Percentiles rank a stretch among this genome's conserved stretches.
phyloP scores from a whole-genome alignment of 2,113 vertebrate genomes.

The Pao palembangensis region DNA sequence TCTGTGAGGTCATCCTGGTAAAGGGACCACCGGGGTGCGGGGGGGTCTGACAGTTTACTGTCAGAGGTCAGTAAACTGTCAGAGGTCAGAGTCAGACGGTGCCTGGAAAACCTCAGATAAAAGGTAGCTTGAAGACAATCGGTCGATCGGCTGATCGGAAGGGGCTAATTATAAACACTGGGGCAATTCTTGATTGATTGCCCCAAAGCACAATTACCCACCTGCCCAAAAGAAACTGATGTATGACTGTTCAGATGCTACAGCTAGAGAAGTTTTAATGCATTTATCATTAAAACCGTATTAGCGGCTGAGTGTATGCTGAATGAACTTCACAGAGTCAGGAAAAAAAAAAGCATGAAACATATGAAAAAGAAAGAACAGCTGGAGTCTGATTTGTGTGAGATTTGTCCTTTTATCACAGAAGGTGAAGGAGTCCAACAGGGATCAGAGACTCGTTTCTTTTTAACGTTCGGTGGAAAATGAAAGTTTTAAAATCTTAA shows the following conservation, averaged over 20 bases:
- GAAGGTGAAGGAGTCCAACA: conserved; percentile 32
- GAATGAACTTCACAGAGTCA: conserved; percentile 19
- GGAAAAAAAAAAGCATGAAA: conserved; percentile 25
- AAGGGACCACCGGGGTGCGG: conserved; percentile 4
- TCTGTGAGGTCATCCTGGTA: conserved; percentile 28
- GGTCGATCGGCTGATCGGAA: conserved; percentile 39
- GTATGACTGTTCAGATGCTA: conserved; percentile 46
- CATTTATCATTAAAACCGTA: conserved; percentile 42
- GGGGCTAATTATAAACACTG: conserved; percentile 45
- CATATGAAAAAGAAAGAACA: conserved; percentile 5
- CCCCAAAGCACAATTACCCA: conserved; percentile 52
- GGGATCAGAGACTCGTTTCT: no score
- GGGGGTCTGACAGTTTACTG: no score
- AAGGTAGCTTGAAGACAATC: conserved; percentile 26
- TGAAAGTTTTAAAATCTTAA: no score
- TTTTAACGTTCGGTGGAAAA: no score
- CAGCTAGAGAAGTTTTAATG: conserved; percentile 53
- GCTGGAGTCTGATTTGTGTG: conserved; percentile 3
- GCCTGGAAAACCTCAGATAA: conserved; percentile 27
- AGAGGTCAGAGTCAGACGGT: conserved; percentile 25
- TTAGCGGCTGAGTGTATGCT: conserved; percentile 8
- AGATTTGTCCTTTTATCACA: conserved; percentile 27
- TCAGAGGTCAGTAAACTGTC: no score
- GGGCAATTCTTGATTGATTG: conserved; percentile 45
- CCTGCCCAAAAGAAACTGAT: conserved; percentile 56